These are phyloP conservation scores for Ormia ochracea DNA, from an alignment of 2,888 invertebrate species.

Conservation along the genomic window DNA sequence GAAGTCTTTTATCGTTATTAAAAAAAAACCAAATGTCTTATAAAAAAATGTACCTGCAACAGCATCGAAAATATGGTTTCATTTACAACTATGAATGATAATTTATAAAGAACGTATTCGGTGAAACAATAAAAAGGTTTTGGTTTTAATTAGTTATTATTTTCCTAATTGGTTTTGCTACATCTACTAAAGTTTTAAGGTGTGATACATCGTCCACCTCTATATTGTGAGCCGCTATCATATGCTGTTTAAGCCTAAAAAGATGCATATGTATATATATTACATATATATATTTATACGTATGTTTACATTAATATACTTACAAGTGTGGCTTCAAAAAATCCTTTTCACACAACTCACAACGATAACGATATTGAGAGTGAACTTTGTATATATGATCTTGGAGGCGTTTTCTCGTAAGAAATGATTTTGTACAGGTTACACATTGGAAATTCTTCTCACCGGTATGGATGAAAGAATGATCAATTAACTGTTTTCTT, in stretches of 20 bases:
- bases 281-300: no score
- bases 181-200: conserved; percentile 36
- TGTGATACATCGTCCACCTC: conserved; percentile 55
- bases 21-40: no score
- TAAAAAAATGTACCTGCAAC: no score
- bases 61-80: no score
- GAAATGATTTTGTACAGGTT: conserved; percentile 54
- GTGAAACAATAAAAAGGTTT: neutral
- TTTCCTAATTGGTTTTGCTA: conserved; percentile 30
- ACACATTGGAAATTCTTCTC: conserved; percentile 56
- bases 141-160: neutral
- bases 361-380: conserved; percentile 54
- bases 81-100: no score
- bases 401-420: conserved; percentile 58
- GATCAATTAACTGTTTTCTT: conserved; percentile 59
- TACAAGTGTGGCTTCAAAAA: conserved; percentile 62
- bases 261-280: no score
- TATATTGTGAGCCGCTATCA: conserved; percentile 47
- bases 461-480: conserved; percentile 55
- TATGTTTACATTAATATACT: no score
- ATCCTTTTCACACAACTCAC: conserved; percentile 51
- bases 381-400: conserved; percentile 60
- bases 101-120: no score
- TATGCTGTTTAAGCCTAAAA: conserved; percentile 57
- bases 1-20: no score